Conservation (phyloP, 2,113 vertebrate genomes). For the Sisor rabdophorus region DNA sequence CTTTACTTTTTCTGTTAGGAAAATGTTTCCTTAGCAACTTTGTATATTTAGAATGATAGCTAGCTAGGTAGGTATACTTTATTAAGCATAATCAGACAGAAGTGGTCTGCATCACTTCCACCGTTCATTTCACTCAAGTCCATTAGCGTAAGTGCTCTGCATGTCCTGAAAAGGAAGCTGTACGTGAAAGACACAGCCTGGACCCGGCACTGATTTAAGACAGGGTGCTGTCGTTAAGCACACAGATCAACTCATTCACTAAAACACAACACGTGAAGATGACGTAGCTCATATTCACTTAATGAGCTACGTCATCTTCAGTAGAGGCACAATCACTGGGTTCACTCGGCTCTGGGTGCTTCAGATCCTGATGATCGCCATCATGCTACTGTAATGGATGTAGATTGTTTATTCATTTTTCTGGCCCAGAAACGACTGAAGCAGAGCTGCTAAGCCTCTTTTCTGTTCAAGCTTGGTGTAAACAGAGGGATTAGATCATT, state of each 20-base stretch:
- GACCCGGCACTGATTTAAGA: constrained; percentile 20
- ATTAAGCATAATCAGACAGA: constrained; percentile 1
- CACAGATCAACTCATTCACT: constrained; percentile 18
- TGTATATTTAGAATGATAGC: background rate
- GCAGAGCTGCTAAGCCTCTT: background rate
- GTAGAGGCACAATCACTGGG: background rate
- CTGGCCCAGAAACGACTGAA: background rate
- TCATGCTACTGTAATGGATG: background rate
- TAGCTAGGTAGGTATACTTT: background rate
- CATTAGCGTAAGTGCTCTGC: constrained; percentile 49
- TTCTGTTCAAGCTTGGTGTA: background rate
- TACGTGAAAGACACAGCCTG: constrained; percentile 33
- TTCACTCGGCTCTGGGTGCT: background rate
- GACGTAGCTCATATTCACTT: too few species aligned
- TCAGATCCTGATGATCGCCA: background rate
- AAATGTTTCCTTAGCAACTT: background rate
- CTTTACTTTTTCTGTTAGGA: background rate
- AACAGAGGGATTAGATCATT: background rate
- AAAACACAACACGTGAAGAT: background rate
- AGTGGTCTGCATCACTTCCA: constrained; percentile 17
- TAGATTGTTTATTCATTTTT: background rate
- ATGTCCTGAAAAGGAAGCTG: constrained; percentile 24
- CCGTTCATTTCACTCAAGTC: constrained; percentile 36
- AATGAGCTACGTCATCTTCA: constrained; percentile 13
- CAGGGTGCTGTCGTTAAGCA: constrained; percentile 7